Conservation (phyloP, 1,140 invertebrate genomes). For the Andricus grossulariae region DNA sequence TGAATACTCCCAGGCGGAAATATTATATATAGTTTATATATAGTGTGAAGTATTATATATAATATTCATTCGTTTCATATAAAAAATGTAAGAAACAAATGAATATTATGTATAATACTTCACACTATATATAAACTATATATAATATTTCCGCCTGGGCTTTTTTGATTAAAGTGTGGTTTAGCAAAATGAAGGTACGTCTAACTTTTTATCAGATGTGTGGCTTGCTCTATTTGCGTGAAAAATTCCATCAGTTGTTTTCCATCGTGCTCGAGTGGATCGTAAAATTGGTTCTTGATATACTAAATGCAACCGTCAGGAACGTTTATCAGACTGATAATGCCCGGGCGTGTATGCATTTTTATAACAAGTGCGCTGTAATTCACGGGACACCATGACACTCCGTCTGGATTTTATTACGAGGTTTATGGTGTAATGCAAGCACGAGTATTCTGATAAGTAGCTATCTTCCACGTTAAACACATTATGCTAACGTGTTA, state of each 20-base stretch:
- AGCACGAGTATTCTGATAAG: constrained; percentile 72
- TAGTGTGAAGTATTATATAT: too few relatives aligned
- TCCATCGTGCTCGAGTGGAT: constrained; percentile 7
- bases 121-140: too few relatives aligned
- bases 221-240: background rate
- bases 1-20: too few relatives aligned
- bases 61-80: too few relatives aligned
- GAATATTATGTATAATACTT: too few relatives aligned
- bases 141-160: too few relatives aligned
- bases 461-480: constrained; percentile 73
- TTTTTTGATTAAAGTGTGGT: background rate
- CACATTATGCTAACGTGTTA: constrained; percentile 70
- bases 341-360: constrained; percentile 55
- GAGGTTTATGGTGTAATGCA: constrained; percentile 69
- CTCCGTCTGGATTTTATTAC: constrained; percentile 71
- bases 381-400: constrained; percentile 69
- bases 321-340: constrained; percentile 60
- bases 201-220: constrained; percentile 4
- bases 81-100: too few relatives aligned
- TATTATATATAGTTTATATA: too few relatives aligned
- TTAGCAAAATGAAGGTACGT: background rate
- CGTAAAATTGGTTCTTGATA: constrained; percentile 30
- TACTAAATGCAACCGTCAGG: constrained; percentile 55
- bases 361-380: constrained; percentile 69
- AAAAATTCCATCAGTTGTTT: constrained; percentile 23